A percentile compares a stretch with the other conserved stretches of the same genome.
These are phyloP conservation scores for Hololepta plana DNA, from an alignment of 2,888 invertebrate genomes.

Conservation along the genomic window DNA sequence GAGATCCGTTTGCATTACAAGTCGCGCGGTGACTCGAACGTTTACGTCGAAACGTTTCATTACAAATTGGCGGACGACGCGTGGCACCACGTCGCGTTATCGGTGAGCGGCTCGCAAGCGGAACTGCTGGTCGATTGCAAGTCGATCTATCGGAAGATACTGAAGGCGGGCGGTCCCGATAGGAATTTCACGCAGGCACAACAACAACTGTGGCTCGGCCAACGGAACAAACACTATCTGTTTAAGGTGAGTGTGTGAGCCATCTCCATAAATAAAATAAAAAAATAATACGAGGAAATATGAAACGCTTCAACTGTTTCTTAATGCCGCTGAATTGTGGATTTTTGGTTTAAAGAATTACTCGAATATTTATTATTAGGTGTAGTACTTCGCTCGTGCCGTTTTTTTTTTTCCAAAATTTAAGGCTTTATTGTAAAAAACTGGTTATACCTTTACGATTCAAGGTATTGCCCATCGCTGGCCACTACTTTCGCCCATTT, in stretches of 20 bases:
- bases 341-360: too few relatives aligned
- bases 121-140: conserved; percentile 77
- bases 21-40: conserved; percentile 41
- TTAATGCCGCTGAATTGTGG: too few relatives aligned
- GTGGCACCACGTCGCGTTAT: conserved; percentile 76
- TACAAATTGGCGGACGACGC: conserved; percentile 71
- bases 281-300: too few relatives aligned
- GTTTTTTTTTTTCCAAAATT: too few relatives aligned
- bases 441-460: too few relatives aligned
- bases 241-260: conserved; percentile 77
- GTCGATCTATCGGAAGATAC: conserved; percentile 63
- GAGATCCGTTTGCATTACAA: conserved; percentile 74
- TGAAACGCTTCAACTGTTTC: too few relatives aligned
- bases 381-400: too few relatives aligned
- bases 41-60: conserved; percentile 73
- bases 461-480: too few relatives aligned
- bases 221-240: conserved; percentile 71
- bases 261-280: too few relatives aligned
- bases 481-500: too few relatives aligned
- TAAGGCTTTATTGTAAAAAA: too few relatives aligned
- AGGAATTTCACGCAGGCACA: conserved; percentile 57
- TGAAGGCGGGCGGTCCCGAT: conserved; percentile 50
- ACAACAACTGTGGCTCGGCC: conserved; percentile 72
- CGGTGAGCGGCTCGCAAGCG: conserved; percentile 67
- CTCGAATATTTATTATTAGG: too few relatives aligned